A percentile compares a stretch with the other conserved stretches of the same genome.
Evolutionary conservation across 2,888 invertebrate species (phyloP).

Genomic region (Hoplodrina ambigua): DNA sequence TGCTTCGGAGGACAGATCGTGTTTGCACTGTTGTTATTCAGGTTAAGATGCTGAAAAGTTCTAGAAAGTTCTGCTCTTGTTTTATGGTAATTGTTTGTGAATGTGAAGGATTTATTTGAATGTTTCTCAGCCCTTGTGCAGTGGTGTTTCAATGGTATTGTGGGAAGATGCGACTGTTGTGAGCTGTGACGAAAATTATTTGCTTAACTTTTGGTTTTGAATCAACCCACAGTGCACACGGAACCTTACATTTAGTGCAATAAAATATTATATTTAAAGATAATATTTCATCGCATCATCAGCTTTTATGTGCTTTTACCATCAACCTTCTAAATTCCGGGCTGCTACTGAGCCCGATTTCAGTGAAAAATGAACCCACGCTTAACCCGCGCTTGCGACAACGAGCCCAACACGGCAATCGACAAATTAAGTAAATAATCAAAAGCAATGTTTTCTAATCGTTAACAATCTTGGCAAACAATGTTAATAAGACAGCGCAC

Average conservation of each 20-base stretch:
- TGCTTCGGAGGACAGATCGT: slow-evolving; percentile 56
- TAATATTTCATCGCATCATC: no score
- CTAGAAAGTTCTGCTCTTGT: slow-evolving; percentile 35
- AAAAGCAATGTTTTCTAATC: not conserved
- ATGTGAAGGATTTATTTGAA: slow-evolving; percentile 21
- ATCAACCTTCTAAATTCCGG: no score
- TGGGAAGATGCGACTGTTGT: not conserved
- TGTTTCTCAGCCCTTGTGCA: slow-evolving; percentile 1
- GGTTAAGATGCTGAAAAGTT: slow-evolving; percentile 43
- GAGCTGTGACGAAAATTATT: not conserved
- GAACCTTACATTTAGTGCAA: no score
- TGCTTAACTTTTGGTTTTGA: not conserved
- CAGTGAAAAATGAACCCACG: no score
- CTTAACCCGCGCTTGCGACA: not conserved
- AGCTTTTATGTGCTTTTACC: no score
- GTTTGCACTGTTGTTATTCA: slow-evolving; percentile 36
- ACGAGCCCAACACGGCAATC: not conserved
- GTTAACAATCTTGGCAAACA: slow-evolving; percentile 1
- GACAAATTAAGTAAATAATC: not conserved
- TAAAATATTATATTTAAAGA: no score
- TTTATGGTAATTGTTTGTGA: slow-evolving; percentile 32
- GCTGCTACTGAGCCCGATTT: no score
- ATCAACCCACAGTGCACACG: not conserved
- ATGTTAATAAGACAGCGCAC: not conserved
- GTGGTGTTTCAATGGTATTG: not conserved